A percentile compares a stretch with the other conserved stretches of the same genome.
These are phyloP conservation scores for Lysiphlebus fabarum DNA, from an alignment of 1,140 invertebrate species.

Conservation along the genomic window DNA sequence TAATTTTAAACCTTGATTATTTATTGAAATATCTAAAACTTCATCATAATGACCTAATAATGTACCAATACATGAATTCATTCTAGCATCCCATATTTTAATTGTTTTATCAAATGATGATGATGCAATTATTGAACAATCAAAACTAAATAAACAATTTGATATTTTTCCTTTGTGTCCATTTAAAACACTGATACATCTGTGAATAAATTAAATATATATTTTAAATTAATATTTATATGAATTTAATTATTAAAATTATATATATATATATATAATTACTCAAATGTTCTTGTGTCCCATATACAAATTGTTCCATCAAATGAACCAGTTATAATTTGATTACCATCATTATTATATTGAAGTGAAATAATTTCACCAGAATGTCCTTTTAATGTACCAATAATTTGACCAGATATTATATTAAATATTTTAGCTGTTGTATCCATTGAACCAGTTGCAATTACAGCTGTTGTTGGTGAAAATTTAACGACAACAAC, in stretches of 20 bases:
- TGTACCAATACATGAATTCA: slow-evolving; percentile 60
- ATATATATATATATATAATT: slow-evolving; percentile 35
- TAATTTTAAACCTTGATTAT: slow-evolving; percentile 66
- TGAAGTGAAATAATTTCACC: slow-evolving; percentile 72
- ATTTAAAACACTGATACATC: slow-evolving; percentile 61
- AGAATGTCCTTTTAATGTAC: slow-evolving; percentile 63
- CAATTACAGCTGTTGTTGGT: slow-evolving; percentile 59
- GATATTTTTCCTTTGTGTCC: slow-evolving; percentile 73
- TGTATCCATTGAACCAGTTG: slow-evolving; percentile 73
- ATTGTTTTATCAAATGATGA: slow-evolving; percentile 73
- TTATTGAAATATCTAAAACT: slow-evolving; percentile 73
- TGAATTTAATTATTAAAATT: slow-evolving; percentile 11
- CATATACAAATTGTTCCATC: slow-evolving; percentile 73
- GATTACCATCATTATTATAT: slow-evolving; percentile 67
- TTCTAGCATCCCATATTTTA: slow-evolving; percentile 70
- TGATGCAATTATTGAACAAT: slow-evolving; percentile 67
- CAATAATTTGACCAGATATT: slow-evolving; percentile 55
- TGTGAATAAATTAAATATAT: slow-evolving; percentile 37
- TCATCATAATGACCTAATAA: slow-evolving; percentile 70
- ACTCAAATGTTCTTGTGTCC: slow-evolving; percentile 70
- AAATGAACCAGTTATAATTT: slow-evolving; percentile 75
- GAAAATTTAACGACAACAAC: slow-evolving; percentile 70
- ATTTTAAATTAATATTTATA: background rate
- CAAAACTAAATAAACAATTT: slow-evolving; percentile 73
- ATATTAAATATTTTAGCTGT: slow-evolving; percentile 70